These are phyloP conservation scores for Scolanthus callimorphus DNA, from an alignment of 92 coral and sea anemone species.

Conservation along the genomic window DNA sequence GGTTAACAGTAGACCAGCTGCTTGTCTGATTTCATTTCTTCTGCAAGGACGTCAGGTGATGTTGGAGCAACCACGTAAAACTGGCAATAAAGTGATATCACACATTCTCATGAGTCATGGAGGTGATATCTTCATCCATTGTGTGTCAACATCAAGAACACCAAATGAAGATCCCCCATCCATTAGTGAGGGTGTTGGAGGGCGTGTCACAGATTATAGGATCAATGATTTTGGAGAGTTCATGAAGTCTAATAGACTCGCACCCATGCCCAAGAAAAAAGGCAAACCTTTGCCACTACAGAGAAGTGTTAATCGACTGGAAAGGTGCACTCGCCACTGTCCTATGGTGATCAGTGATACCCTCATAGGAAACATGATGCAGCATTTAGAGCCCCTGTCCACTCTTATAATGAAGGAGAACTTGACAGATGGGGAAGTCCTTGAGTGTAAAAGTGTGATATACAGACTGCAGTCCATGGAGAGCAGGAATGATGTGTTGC, in stretches of 20 bases:
- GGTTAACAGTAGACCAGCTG: constrained; percentile 95
- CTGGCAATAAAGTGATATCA: constrained; percentile 91
- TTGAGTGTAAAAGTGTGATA: constrained; percentile 84
- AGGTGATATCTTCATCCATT: constrained; percentile 93
- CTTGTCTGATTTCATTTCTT: constrained; percentile 91
- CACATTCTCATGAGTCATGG: constrained; percentile 95
- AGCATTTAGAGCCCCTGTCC: constrained; percentile 80
- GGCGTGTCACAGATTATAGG: constrained; percentile 96
- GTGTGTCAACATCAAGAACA: constrained; percentile 83
- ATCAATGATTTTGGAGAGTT: constrained; percentile 99
- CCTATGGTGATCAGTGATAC: constrained; percentile 99
- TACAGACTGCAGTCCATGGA: constrained; percentile 95
- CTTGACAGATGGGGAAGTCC: constrained; percentile 75
- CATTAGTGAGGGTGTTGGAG: constrained; percentile 98
- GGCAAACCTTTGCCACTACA: constrained; percentile 50
- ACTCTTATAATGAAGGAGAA: constrained; percentile 78
- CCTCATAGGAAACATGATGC: constrained; percentile 82
- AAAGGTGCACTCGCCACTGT: constrained; percentile 95
- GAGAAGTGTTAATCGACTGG: constrained; percentile 77
- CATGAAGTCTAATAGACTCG: constrained; percentile 94
- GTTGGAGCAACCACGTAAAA: constrained; percentile 92
- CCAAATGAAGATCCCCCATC: constrained; percentile 99
- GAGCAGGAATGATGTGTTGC: constrained; percentile 89
- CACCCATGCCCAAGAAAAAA: constrained; percentile 93
- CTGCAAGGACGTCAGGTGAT: constrained; percentile 94